Evolutionary conservation across 1,140 invertebrate species (phyloP).

Genomic region (Conus betulinus): DNA sequence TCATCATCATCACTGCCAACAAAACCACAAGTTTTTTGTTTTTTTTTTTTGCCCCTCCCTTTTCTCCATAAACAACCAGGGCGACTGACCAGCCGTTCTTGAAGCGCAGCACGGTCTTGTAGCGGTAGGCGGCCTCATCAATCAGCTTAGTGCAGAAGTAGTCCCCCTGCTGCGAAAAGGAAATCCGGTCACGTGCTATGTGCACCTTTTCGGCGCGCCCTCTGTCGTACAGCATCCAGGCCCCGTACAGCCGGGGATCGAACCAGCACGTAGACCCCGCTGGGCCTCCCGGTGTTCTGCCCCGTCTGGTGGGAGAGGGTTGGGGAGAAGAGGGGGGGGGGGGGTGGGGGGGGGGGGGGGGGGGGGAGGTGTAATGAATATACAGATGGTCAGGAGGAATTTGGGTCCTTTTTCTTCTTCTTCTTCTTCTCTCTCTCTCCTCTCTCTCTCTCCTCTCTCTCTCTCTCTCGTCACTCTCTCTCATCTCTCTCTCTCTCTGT

Average conservation of each 20-base stretch:
- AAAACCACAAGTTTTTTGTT: too few relatives aligned
- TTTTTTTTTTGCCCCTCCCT: too few relatives aligned
- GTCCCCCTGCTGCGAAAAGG: conserved; percentile 48
- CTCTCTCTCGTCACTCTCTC: too few relatives aligned
- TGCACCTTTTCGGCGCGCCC: conserved; percentile 40
- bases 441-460: too few relatives aligned
- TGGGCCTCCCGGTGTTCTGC: not conserved
- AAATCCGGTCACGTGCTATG: conserved; percentile 42
- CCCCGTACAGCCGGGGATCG: conserved; percentile 40
- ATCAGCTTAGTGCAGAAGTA: conserved; percentile 48
- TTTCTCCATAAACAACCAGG: not conserved
- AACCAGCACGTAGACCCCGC: not conserved
- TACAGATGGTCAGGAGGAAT: too few relatives aligned
- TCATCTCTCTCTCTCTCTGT: too few relatives aligned
- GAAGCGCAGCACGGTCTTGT: conserved; percentile 51
- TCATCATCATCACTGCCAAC: too few relatives aligned
- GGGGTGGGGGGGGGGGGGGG: not conserved
- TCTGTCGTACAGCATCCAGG: conserved; percentile 54
- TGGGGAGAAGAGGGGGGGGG: not conserved
- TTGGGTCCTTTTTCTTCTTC: too few relatives aligned
- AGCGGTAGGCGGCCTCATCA: conserved; percentile 42
- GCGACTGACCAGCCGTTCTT: conserved; percentile 54
- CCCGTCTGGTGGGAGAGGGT: too few relatives aligned
- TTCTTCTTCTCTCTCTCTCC: too few relatives aligned
- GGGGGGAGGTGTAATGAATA: not conserved